Evolutionary conservation across 2,888 invertebrate genomes (phyloP).

Genomic region (Athalia circularis): DNA sequence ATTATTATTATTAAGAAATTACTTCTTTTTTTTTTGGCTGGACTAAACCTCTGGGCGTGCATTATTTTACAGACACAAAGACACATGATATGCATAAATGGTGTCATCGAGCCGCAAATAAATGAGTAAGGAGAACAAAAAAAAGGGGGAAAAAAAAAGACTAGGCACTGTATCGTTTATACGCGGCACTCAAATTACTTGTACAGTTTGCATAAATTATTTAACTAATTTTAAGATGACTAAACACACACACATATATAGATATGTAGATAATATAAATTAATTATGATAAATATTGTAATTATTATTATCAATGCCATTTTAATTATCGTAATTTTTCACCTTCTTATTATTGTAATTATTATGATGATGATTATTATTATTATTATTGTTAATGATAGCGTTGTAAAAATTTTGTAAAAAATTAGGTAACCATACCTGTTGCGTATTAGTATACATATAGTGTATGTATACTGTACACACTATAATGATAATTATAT

Average conservation of each 20-base stretch:
- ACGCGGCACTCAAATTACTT: not conserved
- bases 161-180: not conserved
- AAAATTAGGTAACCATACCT: not conserved
- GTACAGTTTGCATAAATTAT: conserved; percentile 33
- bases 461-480: conserved; percentile 8
- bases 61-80: no score
- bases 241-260: no score
- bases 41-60: no score
- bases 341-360: not conserved
- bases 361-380: conserved; percentile 6
- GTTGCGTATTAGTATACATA: conserved; percentile 10
- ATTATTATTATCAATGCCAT: not conserved
- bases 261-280: conserved; percentile 5
- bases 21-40: no score
- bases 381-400: conserved; percentile 5
- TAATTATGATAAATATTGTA: conserved; percentile 13
- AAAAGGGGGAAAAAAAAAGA: not conserved
- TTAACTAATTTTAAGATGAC: not conserved
- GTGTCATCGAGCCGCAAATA: conserved; percentile 1
- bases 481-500: not conserved
- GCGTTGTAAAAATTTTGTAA: conserved; percentile 20
- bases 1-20: no score
- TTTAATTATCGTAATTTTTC: not conserved
- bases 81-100: not conserved
- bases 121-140: not conserved